Evolutionary conservation across 2,797 vertebrate genomes (phyloP).

Genomic region (Enteromius treurensis): DNA sequence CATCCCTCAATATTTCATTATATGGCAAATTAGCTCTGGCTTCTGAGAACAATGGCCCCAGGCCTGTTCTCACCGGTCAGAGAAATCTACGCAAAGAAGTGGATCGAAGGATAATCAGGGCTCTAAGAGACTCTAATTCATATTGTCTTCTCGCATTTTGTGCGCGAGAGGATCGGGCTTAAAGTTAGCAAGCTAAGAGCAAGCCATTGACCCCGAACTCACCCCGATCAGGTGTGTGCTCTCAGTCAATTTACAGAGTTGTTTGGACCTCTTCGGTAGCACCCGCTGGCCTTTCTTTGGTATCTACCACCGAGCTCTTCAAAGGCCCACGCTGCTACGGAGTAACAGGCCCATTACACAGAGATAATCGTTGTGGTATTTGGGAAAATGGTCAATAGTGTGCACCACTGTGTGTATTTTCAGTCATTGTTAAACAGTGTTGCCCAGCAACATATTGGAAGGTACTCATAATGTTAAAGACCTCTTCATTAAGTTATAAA

Average conservation of each 20-base stretch:
- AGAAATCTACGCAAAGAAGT: conserved; percentile 26
- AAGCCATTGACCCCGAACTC: conserved; percentile 48
- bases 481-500: background rate
- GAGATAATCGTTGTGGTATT: conserved; percentile 34
- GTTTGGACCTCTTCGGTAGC: conserved; percentile 20
- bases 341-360: conserved; percentile 6
- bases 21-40: conserved; percentile 67
- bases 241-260: conserved; percentile 62
- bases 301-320: background rate
- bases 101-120: conserved; percentile 74
- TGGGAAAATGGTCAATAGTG: background rate
- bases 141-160: conserved; percentile 61
- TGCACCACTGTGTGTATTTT: conserved; percentile 12
- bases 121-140: conserved; percentile 64
- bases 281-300: conserved; percentile 47
- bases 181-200: conserved; percentile 61
- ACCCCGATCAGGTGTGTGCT: conserved; percentile 53
- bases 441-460: background rate
- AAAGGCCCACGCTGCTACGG: background rate
- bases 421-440: background rate
- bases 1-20: conserved; percentile 70
- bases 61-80: conserved; percentile 13
- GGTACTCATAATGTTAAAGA: background rate
- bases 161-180: conserved; percentile 54
- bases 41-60: conserved; percentile 58